Conservation (phyloP, 2,888 invertebrate species). For the Byasa hedistus region DNA sequence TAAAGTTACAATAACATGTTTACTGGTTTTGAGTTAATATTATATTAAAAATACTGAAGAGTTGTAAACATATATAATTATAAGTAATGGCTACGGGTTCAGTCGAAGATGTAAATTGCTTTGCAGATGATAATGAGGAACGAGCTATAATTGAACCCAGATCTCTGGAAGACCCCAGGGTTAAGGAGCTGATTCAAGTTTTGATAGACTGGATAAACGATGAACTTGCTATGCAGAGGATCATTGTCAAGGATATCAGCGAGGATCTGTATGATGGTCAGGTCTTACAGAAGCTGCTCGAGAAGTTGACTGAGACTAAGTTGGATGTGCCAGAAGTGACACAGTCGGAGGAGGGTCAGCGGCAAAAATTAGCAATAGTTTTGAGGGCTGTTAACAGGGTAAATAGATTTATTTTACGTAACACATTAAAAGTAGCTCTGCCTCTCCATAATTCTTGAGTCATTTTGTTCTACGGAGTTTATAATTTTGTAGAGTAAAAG, state of each 20-base stretch:
- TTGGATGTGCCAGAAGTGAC: slow-evolving; percentile 99
- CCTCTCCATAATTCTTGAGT: too few species aligned
- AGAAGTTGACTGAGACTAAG: slow-evolving; percentile 92
- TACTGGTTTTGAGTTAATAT: not conserved
- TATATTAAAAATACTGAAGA: not conserved
- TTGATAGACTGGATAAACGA: slow-evolving; percentile 99
- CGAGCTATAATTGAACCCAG: slow-evolving; percentile 95
- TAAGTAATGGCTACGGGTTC: slow-evolving; percentile 17
- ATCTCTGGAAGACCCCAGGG: slow-evolving; percentile 91
- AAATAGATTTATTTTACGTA: slow-evolving; percentile 30
- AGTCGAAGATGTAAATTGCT: slow-evolving; percentile 21
- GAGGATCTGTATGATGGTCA: slow-evolving; percentile 99
- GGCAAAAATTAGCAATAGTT: slow-evolving; percentile 94
- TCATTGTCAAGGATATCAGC: slow-evolving; percentile 97
- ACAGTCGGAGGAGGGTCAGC: slow-evolving; percentile 98
- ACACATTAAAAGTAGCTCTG: too few species aligned
- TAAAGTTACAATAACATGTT: not conserved
- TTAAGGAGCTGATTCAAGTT: slow-evolving; percentile 90
- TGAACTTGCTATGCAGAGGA: slow-evolving; percentile 96
- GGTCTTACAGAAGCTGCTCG: slow-evolving; percentile 84
- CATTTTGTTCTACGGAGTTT: too few species aligned
- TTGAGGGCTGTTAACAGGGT: slow-evolving; percentile 93
- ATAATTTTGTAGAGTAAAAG: too few species aligned
- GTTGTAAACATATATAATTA: not conserved
- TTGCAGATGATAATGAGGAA: slow-evolving; percentile 96